Evolutionary conservation across 2,113 vertebrate genomes (phyloP), one percentile per base, ranked within the genome.

Genomic region (Psittacara wagleri): DNA sequence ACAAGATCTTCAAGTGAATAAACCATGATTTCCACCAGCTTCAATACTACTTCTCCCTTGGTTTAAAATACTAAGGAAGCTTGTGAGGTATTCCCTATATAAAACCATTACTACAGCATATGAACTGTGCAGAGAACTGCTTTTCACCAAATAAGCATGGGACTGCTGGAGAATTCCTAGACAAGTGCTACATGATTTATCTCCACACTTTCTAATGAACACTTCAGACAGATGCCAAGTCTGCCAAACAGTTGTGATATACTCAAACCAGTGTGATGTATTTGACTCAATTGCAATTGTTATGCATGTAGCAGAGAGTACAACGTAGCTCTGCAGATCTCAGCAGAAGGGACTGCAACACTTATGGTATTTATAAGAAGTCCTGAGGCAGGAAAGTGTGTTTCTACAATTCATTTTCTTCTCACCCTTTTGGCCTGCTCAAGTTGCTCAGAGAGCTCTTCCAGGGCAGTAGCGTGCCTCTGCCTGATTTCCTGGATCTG

Each of bases 401-500:
- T 80, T 33, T 37, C 49, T 88, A 11, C 10, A 31, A 14, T 19
- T 61, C 3, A 6, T 52, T 31, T 43, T 29, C 37, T 43, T n/a
- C 98, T 98, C 90, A 99, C 99, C 98, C 99, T 97, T 91, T 99
- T 99, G 63, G 99, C 99, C 97, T 99, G 99, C 8, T 99, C 99
- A 54, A 99, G 98, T 62, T 99, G 99, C 43, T 99, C 99, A 0
- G 99, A 99, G 16, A 99, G 97, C 93, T 99, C 99, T 91, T 99
- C 99, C 96, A 99, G 97, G 3, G 98, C 98, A 0, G 98, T 98
- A 4, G 97, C 97, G 1, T 99, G 99, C 52, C 99, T 98, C 96
- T 99, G 99, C 84, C 99, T 98, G 98, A 99, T 99, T 35, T 99
- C 99, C 97, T 99, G 99, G 97, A 99, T 98, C 94, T 99, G 99